Base-by-base conservation (phyloP, 2,797 vertebrate genomes). In the Loriculus beryllinus region DNA sequence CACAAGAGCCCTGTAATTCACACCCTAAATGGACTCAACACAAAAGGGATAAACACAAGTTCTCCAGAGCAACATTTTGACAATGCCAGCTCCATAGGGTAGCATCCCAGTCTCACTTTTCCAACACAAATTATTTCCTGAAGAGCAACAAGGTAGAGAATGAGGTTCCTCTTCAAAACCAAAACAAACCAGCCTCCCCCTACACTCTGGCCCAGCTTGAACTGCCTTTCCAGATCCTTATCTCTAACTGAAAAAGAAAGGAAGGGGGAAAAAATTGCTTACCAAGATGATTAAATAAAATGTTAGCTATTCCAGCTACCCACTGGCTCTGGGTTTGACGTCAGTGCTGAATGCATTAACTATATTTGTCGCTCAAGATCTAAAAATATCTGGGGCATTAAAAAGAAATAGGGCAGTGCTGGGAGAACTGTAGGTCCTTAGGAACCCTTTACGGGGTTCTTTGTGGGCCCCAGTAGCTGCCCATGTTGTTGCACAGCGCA, bases 281-380 rank as follows among this genome's bases (percentile, higher is more conserved):
- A 96, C 81, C 92, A 88, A 92, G 95, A 97, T 96, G 96, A 97
- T 97, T 96, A 97, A 96, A 97, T 97, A 95, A 96, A 96, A 94
- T 33, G 80, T 94, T 97, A 96, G 96, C 96, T 95, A 92, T 96
- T 96, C 97, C 96, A 96, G 96, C 96, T 96, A 97, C 96, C 96
- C 96, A 95, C 89, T 86, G 92, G 92, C 96, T 96, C 91, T 81
- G 81, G 81, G 57, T 95, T 97, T 97, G 97, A 97, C 96, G 96
- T 97, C 96, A 97, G 93, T 79, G 68, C 96, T 93, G 90, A 97
- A 97, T 95, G 94, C 95, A 97, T 97, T 97, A 97, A 96, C 97
- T 97, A 97, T 97, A 96, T 97, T 97, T 97, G 96, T 96, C 94
- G 0, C 93, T 89, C 90, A 54, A 84, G 87, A 57, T 64, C 96